Conservation (phyloP, 2,797 vertebrate species). For the Cossypha dichroa region DNA sequence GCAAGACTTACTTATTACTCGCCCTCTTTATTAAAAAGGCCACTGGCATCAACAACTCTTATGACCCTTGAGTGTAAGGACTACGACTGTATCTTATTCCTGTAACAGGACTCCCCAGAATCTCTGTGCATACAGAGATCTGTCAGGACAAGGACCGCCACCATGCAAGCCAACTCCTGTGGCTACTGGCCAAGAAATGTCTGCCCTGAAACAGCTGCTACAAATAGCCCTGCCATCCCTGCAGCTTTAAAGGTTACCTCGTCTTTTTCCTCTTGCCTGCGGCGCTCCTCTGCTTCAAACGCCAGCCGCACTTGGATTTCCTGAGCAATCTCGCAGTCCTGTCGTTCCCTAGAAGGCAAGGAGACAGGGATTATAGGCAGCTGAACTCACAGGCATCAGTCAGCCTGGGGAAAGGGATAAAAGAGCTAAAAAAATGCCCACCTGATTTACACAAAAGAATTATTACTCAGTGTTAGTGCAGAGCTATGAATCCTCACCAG, state of each 20-base stretch:
- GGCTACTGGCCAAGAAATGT: neutral
- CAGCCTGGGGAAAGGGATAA: neutral
- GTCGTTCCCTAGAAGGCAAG: slow-evolving; percentile 82
- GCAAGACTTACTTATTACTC: neutral
- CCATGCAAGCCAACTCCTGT: neutral
- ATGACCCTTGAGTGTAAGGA: neutral
- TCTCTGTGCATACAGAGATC: neutral
- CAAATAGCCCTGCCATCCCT: neutral
- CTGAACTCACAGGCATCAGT: neutral
- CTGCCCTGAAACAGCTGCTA: neutral
- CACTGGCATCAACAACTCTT: neutral
- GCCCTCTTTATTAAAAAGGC: neutral
- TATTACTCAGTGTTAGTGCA: neutral
- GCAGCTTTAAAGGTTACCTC: slow-evolving; percentile 76
- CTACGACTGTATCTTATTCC: neutral
- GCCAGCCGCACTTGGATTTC: slow-evolving; percentile 95
- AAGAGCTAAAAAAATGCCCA: neutral
- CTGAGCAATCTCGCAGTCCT: slow-evolving; percentile 93
- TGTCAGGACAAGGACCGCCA: neutral
- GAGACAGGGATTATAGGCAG: neutral
- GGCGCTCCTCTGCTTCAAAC: slow-evolving; percentile 88
- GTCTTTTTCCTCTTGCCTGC: slow-evolving; percentile 92
- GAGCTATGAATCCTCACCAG: neutral
- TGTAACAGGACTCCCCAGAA: neutral
- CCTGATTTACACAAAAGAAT: neutral